Evolutionary conservation across 2,797 vertebrate species (phyloP), one percentile per base, ranked within the genome.

Genomic region (Agapornis canus): DNA sequence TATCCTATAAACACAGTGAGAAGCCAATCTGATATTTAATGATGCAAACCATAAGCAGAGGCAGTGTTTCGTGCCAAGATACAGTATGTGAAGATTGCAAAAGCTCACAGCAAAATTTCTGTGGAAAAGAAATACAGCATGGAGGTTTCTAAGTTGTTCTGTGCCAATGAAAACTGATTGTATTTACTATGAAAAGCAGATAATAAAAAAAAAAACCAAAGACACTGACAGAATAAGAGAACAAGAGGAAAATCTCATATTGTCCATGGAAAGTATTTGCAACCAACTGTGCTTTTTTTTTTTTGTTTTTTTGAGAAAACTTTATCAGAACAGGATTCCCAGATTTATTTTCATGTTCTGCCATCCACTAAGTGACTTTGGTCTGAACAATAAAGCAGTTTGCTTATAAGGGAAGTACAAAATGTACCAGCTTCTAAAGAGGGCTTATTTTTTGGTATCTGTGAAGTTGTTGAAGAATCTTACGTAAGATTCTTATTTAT

Each of bases 1-100:
- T 88, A 95, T 84, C 70, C 92, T 82, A 95, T 82, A 95, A 96
- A 96, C 92, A 96, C 73, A 87, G 65, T 5, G 71, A 95, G 88
- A 78, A 94, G 95, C 95, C 95, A 96, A 96, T 97, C 96, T 97
- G 94, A 96, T 96, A 97, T 91, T 77, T 92, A 95, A 92, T 95
- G 84, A 96, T 94, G 92, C 86, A 97, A 96, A 95, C 94, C 89
- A 92, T 92, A 94, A 95, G 94, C 86, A 94, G 81, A 92, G 75
- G 90, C 85, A 92, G 68, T 35, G 65, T 52, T 86, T 89, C 54
- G 51, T 89, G 96, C 94, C 95, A 96, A 94, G 90, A 82, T 40
- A 90, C 73, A 94, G 26, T 77, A 90, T 61, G 64, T 31, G 63
- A 59, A 89, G 86, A 93, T 92, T 96, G 95, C 94, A 97, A 96